Percentiles rank a stretch among this genome's conserved stretches.
These are phyloP conservation scores for Hylaeus anthracinus DNA, from an alignment of 1,140 invertebrate species.

Conservation along the genomic window DNA sequence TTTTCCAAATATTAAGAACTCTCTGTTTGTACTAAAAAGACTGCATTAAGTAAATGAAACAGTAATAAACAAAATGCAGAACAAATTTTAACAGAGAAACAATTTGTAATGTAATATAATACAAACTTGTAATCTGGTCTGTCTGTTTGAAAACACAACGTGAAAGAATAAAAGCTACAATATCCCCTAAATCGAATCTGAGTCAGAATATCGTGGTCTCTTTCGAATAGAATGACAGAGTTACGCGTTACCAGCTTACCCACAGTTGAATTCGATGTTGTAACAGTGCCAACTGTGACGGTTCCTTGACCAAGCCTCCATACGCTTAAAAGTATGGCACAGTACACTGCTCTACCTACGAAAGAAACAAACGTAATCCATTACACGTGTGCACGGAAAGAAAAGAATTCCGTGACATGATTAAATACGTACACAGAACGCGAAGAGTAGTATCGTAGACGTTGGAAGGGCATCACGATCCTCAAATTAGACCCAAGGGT, in stretches of 20 bases:
- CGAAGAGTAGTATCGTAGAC: neutral
- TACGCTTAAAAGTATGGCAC: conserved; percentile 35
- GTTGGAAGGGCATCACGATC: conserved; percentile 26
- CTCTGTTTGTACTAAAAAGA: too few relatives aligned
- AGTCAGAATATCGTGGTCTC: neutral
- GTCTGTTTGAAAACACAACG: too few relatives aligned
- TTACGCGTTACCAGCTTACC: neutral
- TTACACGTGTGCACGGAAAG: neutral
- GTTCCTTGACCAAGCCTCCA: conserved; percentile 49
- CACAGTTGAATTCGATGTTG: conserved; percentile 24
- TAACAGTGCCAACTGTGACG: conserved; percentile 48
- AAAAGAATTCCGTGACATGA: conserved; percentile 17
- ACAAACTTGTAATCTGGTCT: too few relatives aligned
- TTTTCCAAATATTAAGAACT: too few relatives aligned
- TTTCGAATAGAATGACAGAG: conserved; percentile 18
- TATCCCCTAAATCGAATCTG: neutral
- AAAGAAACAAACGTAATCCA: conserved; percentile 7
- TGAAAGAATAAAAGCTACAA: neutral
- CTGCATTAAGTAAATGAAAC: too few relatives aligned
- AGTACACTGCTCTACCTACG: neutral
- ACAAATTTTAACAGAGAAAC: too few relatives aligned
- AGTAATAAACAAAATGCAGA: too few relatives aligned
- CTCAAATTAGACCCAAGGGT: conserved; percentile 27
- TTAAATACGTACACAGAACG: conserved; percentile 14
- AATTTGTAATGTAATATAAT: too few relatives aligned